Conservation (phyloP, 92 coral and sea anemone species). For the Virgularia gustaviana region DNA sequence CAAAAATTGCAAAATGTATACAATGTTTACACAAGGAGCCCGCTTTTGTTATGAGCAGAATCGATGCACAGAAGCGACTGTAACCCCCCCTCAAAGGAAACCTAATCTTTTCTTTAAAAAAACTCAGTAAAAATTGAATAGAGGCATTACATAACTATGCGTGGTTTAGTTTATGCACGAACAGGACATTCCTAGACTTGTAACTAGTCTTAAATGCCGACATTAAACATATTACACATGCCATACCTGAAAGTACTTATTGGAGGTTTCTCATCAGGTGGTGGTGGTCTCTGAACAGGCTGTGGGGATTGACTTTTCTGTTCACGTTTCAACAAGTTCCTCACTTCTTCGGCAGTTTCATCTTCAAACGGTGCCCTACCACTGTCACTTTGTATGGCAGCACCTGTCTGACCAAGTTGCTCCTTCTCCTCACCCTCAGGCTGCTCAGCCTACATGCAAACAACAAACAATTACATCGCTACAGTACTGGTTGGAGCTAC, state of each 20-base stretch:
- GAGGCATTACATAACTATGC: neutral
- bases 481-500: neutral
- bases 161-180: neutral
- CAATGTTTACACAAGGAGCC: no score
- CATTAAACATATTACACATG: no score
- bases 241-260: conserved; percentile 77
- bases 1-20: no score
- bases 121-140: no score
- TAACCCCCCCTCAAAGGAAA: no score
- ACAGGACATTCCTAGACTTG: neutral
- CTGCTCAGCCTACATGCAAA: no score
- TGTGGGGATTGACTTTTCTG: conserved; percentile 76
- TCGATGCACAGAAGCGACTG: no score
- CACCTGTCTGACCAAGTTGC: conserved; percentile 40
- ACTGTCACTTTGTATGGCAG: conserved; percentile 38
- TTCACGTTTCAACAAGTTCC: conserved; percentile 65
- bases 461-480: neutral
- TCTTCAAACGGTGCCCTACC: conserved; percentile 94
- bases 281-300: conserved; percentile 51
- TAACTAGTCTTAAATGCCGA: no score
- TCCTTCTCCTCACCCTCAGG: conserved; percentile 56
- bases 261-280: conserved; percentile 63
- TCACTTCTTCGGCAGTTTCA: conserved; percentile 72
- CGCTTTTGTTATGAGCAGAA: no score
- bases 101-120: no score